Evolutionary conservation across 2,113 vertebrate species (phyloP).

Genomic region (Tachuris rubrigastra): DNA sequence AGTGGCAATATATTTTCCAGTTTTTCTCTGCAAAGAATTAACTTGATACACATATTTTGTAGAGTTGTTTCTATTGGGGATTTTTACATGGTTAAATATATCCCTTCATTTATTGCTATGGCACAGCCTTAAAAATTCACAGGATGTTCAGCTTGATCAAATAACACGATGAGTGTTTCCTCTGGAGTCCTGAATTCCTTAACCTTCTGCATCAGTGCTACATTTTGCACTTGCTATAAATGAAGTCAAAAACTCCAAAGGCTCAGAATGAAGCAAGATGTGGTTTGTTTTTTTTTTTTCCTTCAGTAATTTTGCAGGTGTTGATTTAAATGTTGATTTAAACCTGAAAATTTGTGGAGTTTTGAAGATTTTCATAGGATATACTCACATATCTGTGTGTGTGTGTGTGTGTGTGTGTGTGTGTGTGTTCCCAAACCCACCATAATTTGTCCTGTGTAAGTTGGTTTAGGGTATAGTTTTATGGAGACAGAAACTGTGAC

Average conservation of each 20-base stretch:
- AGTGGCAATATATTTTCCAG: not conserved
- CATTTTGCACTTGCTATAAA: not conserved
- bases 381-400: rapidly evolving
- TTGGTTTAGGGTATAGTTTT: constrained; percentile 42
- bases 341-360: not conserved
- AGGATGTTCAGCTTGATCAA: not conserved
- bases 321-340: not conserved
- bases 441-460: not conserved
- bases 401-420: not conserved
- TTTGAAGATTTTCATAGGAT: not conserved
- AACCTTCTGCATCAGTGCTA: not conserved
- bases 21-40: not conserved
- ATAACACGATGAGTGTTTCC: not conserved
- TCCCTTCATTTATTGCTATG: not conserved
- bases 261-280: not conserved
- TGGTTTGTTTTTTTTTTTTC: not conserved
- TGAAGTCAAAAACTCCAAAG: not conserved
- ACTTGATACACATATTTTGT: not conserved
- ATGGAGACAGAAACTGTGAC: constrained; percentile 61
- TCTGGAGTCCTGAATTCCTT: not conserved
- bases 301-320: not conserved
- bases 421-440: not conserved
- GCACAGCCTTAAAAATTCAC: not conserved
- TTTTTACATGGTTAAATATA: not conserved
- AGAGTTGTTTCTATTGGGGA: not conserved